Evolutionary conservation across 2,888 invertebrate genomes (phyloP).

Genomic region (Entomobrya multifasciata): DNA sequence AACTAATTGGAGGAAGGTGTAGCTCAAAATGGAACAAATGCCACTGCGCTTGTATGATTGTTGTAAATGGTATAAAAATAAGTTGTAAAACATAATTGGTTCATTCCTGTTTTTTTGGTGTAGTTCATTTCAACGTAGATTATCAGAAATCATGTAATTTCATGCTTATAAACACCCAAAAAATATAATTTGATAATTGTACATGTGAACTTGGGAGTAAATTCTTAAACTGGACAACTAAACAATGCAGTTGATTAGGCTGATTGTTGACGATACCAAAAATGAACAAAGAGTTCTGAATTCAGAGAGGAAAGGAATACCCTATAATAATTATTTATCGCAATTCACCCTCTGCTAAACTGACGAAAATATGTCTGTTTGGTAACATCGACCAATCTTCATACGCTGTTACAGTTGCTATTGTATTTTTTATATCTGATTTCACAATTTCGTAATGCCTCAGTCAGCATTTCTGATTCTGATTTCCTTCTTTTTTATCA

Average conservation of each 20-base stretch:
- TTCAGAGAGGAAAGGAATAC: no score
- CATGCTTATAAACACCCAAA: background rate
- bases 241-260: background rate
- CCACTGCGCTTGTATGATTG: background rate
- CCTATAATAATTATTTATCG: no score
- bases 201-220: background rate
- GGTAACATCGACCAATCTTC: background rate
- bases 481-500: background rate
- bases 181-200: background rate
- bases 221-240: background rate
- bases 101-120: background rate
- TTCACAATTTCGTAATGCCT: background rate
- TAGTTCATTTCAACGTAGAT: background rate
- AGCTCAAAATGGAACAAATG: no score
- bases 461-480: background rate
- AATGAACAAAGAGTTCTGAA: background rate
- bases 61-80: background rate
- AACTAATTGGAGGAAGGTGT: slow-evolving; percentile 28
- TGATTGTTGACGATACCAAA: background rate
- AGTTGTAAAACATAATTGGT: background rate
- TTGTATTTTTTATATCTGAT: no score
- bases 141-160: slow-evolving; percentile 9
- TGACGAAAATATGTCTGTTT: background rate
- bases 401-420: no score
- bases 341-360: background rate